Evolutionary conservation across 2,113 vertebrate genomes (phyloP), one percentile per base, ranked within the genome.

Genomic region (Probosciger aterrimus): DNA sequence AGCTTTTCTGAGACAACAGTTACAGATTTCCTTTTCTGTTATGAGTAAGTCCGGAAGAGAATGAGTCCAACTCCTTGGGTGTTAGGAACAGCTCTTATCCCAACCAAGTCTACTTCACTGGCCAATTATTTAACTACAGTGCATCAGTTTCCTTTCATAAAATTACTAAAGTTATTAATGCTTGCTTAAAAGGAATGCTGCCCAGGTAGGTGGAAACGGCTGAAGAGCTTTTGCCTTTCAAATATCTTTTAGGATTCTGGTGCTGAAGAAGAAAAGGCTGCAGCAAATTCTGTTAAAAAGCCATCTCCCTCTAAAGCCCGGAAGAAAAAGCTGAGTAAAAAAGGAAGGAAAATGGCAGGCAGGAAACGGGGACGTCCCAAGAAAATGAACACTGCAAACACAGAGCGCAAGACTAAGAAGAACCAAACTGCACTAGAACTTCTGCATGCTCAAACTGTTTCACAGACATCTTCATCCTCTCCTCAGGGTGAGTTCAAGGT

Each of bases 281-380:
- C 97, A 41, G 88, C 98, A 57, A 94, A 98, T 41, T 31, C 98
- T 44, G 93, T 98, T 86, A 99, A 99, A 92, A 98, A 98, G 97
- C 97, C 98, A 25, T 97, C 99, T 19, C 98, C 99, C 69, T 98
- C 97, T 88, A 99, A 99, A 94, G 98, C 99, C 8, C 93, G 99
- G 41, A 98, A 99, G 95, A 97, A 99, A 22, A 98, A 98, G 57
- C 98, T 99, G 24, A 97, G 99, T 83, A 98, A 99, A 87, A 99
- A 99, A 89, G 98, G 99, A 68, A 98, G 99, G 89, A 99, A 99
- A 95, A 96, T 99, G 97, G 98, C 98, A 20, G 99, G 98, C 92
- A 98, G 99, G 94, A 99, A 99, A 95, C 98, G 99, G 2, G 99
- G 99, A 13, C 98, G 99, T 15, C 99, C 99, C 95, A 99, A 99